Percentiles rank a stretch among this genome's conserved stretches.
phyloP scores from a whole-genome alignment of 1,140 invertebrate genomes.

The Scaptomyza hsui region DNA sequence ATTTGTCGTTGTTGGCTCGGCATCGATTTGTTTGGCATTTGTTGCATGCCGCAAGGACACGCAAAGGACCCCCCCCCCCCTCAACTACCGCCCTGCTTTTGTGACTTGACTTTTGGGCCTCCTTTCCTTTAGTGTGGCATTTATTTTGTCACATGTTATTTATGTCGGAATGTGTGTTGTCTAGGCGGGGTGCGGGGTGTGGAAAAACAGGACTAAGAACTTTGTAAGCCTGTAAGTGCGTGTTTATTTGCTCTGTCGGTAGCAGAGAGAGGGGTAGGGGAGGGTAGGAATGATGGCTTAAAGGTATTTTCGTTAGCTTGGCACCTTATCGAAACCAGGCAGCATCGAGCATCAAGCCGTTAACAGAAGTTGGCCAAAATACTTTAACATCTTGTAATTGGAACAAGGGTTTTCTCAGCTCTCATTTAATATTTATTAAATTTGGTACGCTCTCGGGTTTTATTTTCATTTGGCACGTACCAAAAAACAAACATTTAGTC shows the following conservation, averaged over 20 bases:
- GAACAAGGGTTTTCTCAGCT: conserved; percentile 58
- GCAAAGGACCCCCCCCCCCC: background rate
- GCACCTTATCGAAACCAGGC: conserved; percentile 66
- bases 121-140: conserved; percentile 69
- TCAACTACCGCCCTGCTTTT: background rate
- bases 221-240: conserved; percentile 68
- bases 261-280: no score
- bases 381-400: conserved; percentile 58
- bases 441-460: conserved; percentile 67
- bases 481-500: conserved; percentile 57
- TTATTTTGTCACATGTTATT: conserved; percentile 76
- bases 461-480: conserved; percentile 78
- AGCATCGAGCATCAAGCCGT: conserved; percentile 30
- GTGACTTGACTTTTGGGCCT: conserved; percentile 54
- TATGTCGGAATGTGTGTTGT: conserved; percentile 51
- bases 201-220: conserved; percentile 32
- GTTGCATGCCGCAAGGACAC: conserved; percentile 71
- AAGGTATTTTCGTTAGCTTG: conserved; percentile 55
- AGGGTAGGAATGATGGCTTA: conserved; percentile 36
- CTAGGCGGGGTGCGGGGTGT: background rate
- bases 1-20: conserved; percentile 29
- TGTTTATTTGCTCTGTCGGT: conserved; percentile 66
- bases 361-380: conserved; percentile 7
- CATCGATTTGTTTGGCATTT: conserved; percentile 80
- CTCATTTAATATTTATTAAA: conserved; percentile 81